Base-by-base conservation (phyloP, 2,888 invertebrate genomes). In the Salticus scenicus region DNA sequence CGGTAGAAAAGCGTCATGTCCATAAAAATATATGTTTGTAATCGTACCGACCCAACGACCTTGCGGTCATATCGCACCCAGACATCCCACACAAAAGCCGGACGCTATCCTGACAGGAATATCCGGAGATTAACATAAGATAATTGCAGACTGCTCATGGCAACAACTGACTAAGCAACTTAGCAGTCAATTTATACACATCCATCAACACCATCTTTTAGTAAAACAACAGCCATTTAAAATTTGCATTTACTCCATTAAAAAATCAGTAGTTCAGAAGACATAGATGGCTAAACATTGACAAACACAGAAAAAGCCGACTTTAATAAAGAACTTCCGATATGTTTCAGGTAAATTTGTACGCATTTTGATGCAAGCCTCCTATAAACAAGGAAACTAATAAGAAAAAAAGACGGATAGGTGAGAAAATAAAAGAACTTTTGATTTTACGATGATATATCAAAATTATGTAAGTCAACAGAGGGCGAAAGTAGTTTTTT, bases 61-160 rank as follows among this genome's bases (percentile, higher is more conserved):
- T 57, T 57, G 57, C 7, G 24, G 24, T 1, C 1, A 2, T 24
- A 57, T 20, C 20, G 2, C 57, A 57, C 57, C 8, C 24, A 20
- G 24, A 24, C 57, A 24, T 57, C 24, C 24, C 24, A 47, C 57
- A 17, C 10, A 42, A 37, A 70, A 70, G 41, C 70, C 70, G 70
- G 70, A 70, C 70, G 70, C 42, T 24, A 37, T 1, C 30, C 14
- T 70, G 70, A 70, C 70, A 42, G 42, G 41, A 70, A 42, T 27
- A 70, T 70, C 70, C 70, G 70, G 70, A 5, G 70, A 57, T 57
- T 24, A 57, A 24, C 24, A 57, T 17, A 57, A n/a, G 57, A 57
- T 57, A 57, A 57, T 57, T 57, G 24, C 24, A 5, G 47, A 47
- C 47, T 12, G 47, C 17, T n/a, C 47, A n/a, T 10, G 14, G 24